A percentile compares a stretch with the other conserved stretches of the same genome.
Evolutionary conservation across 2,888 invertebrate species (phyloP).

Genomic region (Brachylomia viminalis): DNA sequence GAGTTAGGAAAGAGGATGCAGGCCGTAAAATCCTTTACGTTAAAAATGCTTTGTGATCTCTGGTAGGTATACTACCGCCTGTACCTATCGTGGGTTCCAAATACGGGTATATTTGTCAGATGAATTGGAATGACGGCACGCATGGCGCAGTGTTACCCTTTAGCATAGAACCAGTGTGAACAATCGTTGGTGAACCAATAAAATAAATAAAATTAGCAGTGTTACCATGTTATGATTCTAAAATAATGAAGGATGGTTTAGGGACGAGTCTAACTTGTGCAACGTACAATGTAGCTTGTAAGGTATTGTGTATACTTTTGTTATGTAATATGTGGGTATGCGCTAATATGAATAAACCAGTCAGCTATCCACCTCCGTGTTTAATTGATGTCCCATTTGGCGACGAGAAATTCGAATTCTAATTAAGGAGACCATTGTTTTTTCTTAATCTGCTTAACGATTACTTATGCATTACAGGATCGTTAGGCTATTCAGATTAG

Average conservation of each 20-base stretch:
- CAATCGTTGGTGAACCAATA: no score
- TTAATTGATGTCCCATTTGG: no score
- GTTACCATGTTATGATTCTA: not conserved
- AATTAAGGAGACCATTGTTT: no score
- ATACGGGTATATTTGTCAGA: slow-evolving; percentile 27
- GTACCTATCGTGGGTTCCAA: slow-evolving; percentile 11
- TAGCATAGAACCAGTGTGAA: no score
- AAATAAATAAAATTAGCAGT: not conserved
- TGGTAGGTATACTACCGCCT: not conserved
- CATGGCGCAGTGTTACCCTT: no score
- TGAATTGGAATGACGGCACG: slow-evolving; percentile 13
- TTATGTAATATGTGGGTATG: no score
- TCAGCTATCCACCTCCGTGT: no score
- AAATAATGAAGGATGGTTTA: not conserved
- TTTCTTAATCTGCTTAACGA: slow-evolving; percentile 24
- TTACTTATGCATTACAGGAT: slow-evolving; percentile 23
- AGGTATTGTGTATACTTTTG: no score
- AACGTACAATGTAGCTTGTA: slow-evolving; percentile 12
- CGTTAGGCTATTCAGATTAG: slow-evolving; percentile 30
- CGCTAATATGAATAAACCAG: no score
- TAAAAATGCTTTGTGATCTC: slow-evolving; percentile 47
- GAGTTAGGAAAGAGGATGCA: slow-evolving; percentile 32
- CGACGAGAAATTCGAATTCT: no score
- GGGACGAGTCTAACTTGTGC: not conserved
- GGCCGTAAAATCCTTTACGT: slow-evolving; percentile 39